phyloP scores from a whole-genome alignment of 2,888 invertebrate species.

The Chelonus formosanus region DNA sequence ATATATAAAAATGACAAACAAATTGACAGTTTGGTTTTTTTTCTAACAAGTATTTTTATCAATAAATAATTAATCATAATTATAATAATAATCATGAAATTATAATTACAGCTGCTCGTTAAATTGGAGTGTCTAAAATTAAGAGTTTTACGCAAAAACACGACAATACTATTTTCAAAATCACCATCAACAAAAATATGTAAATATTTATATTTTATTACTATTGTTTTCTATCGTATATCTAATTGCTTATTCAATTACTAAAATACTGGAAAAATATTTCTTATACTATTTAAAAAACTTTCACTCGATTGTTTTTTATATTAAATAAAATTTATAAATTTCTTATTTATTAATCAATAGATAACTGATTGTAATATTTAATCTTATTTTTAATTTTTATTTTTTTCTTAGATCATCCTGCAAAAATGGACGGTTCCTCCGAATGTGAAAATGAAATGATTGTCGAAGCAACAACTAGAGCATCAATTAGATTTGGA shows the following conservation, averaged over 20 bases:
- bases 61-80: conserved; percentile 38
- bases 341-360: background rate
- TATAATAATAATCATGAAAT: background rate
- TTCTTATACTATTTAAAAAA: background rate
- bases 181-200: conserved; percentile 58
- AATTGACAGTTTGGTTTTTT: too few relatives aligned
- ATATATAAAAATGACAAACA: too few relatives aligned
- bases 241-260: too few relatives aligned
- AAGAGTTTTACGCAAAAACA: conserved; percentile 57
- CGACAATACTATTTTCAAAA: conserved; percentile 66
- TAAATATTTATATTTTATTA: conserved; percentile 47
- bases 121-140: conserved; percentile 69
- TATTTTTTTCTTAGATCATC: conserved; percentile 41
- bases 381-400: conserved; percentile 21
- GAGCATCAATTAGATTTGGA: conserved; percentile 68
- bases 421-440: conserved; percentile 61
- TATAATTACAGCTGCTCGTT: conserved; percentile 67
- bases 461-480: conserved; percentile 66
- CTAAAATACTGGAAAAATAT: too few relatives aligned
- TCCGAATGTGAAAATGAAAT: conserved; percentile 62
- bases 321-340: background rate
- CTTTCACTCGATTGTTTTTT: too few relatives aligned
- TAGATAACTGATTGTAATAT: background rate
- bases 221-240: too few relatives aligned
- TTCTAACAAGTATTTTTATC: too few relatives aligned